A percentile compares a stretch with the other conserved stretches of the same genome.
These are phyloP conservation scores for Drosophila setifemur DNA, from an alignment of 1,140 invertebrate species.

Conservation along the genomic window DNA sequence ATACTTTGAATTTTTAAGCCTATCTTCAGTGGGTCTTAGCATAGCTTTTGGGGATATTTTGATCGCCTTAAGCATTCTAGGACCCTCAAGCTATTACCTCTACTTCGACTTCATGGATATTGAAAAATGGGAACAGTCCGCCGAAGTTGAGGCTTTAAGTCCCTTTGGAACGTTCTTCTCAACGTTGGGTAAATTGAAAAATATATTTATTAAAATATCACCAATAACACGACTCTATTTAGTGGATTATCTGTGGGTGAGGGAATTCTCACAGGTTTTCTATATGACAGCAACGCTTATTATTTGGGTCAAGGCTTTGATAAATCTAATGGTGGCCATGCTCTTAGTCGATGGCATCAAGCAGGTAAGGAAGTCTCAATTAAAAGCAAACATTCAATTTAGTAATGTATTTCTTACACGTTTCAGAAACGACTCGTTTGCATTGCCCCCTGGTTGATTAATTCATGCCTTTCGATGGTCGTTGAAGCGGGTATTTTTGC, in stretches of 20 bases:
- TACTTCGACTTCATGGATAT: slow-evolving; percentile 70
- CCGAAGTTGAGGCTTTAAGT: slow-evolving; percentile 61
- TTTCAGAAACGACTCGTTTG: slow-evolving; percentile 77
- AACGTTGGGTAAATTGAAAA: slow-evolving; percentile 47
- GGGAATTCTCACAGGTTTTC: slow-evolving; percentile 76
- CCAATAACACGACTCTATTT: neutral
- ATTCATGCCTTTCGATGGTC: slow-evolving; percentile 61
- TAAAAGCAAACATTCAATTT: too few species aligned
- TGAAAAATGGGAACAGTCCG: slow-evolving; percentile 55
- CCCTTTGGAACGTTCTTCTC: slow-evolving; percentile 63
- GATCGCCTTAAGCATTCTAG: slow-evolving; percentile 47
- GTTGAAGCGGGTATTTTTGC: slow-evolving; percentile 71
- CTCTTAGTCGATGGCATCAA: slow-evolving; percentile 78
- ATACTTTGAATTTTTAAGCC: slow-evolving; percentile 70
- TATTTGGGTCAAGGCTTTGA: slow-evolving; percentile 75
- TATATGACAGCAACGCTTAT: slow-evolving; percentile 76
- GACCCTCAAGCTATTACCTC: slow-evolving; percentile 64
- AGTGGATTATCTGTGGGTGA: slow-evolving; percentile 74
- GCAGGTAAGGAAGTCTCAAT: slow-evolving; percentile 47
- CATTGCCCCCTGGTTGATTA: slow-evolving; percentile 78
- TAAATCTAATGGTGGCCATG: slow-evolving; percentile 72
- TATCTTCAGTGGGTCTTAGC: slow-evolving; percentile 62
- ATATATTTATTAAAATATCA: neutral
- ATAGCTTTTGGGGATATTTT: slow-evolving; percentile 66
- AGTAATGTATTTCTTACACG: neutral